Evolutionary conservation across 2,797 vertebrate genomes (phyloP).

Genomic region (Denticeps clupeoides): DNA sequence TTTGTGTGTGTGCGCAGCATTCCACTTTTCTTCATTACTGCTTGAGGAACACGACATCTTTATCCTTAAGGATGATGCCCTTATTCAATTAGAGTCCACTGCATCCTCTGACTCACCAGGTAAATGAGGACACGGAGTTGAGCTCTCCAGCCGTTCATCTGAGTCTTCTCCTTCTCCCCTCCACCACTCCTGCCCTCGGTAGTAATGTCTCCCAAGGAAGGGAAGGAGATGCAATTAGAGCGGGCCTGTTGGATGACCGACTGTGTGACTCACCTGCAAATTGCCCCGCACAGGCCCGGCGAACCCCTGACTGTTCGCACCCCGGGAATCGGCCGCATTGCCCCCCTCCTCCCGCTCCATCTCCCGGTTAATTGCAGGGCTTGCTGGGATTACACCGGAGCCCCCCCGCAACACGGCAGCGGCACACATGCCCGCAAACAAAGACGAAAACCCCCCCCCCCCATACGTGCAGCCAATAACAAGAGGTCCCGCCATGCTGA

Average conservation of each 20-base stretch:
- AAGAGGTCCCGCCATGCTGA: conserved; percentile 43
- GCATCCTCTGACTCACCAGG: conserved; percentile 28
- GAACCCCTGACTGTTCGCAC: conserved; percentile 6
- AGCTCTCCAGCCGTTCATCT: conserved; percentile 14
- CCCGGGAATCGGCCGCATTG: background rate
- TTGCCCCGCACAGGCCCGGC: conserved; percentile 11
- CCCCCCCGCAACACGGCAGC: background rate
- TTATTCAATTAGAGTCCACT: conserved; percentile 18
- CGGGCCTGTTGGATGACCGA: conserved; percentile 4
- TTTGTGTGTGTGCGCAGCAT: background rate
- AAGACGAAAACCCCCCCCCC: conserved; percentile 19
- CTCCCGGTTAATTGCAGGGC: conserved; percentile 5
- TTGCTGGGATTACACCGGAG: background rate
- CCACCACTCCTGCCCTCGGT: background rate
- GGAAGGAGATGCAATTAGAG: background rate
- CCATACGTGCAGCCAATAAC: conserved; percentile 41
- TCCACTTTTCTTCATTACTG: conserved; percentile 13
- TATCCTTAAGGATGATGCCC: conserved; percentile 8
- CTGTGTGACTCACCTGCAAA: conserved; percentile 36
- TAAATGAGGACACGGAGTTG: conserved; percentile 27
- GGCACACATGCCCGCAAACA: too few relatives aligned
- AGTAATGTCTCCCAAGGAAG: background rate
- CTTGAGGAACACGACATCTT: conserved; percentile 4
- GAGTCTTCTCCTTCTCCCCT: conserved; percentile 4
- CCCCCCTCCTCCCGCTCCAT: background rate